phyloP scores from a whole-genome alignment of 2,113 vertebrate genomes.

The Perca schrenkii region DNA sequence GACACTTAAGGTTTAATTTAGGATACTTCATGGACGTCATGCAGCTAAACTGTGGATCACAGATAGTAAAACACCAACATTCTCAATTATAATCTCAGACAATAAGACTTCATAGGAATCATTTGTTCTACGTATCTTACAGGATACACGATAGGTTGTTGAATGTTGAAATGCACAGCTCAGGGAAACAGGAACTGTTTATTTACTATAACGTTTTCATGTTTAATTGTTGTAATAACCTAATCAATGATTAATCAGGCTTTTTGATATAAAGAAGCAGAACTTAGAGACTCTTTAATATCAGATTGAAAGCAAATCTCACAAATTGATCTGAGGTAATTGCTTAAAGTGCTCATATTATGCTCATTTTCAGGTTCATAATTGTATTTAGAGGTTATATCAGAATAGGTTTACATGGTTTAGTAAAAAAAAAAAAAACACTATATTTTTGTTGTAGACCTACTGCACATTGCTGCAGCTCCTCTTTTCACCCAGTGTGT shows the following conservation, averaged over 20 bases:
- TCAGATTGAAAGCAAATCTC: neutral
- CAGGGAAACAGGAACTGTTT: neutral
- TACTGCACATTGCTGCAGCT: no score
- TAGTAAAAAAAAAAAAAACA: no score
- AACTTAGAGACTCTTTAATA: neutral
- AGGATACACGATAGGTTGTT: no score
- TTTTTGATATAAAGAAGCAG: neutral
- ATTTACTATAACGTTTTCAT: neutral
- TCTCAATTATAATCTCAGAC: neutral
- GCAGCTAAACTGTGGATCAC: neutral
- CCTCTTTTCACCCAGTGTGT: no score
- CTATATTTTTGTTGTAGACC: no score
- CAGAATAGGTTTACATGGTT: no score
- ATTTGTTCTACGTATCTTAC: neutral
- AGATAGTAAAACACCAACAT: neutral
- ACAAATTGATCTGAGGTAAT: neutral
- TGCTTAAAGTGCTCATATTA: neutral
- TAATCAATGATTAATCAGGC: neutral
- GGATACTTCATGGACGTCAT: neutral
- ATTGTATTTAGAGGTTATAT: no score
- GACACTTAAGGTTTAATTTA: conserved; percentile 9
- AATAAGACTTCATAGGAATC: neutral
- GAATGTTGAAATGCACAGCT: neutral
- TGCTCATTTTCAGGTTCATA: no score
- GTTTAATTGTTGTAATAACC: neutral